Evolutionary conservation across 2,113 vertebrate species (phyloP).

Genomic region (Chaetodon trifascialis): DNA sequence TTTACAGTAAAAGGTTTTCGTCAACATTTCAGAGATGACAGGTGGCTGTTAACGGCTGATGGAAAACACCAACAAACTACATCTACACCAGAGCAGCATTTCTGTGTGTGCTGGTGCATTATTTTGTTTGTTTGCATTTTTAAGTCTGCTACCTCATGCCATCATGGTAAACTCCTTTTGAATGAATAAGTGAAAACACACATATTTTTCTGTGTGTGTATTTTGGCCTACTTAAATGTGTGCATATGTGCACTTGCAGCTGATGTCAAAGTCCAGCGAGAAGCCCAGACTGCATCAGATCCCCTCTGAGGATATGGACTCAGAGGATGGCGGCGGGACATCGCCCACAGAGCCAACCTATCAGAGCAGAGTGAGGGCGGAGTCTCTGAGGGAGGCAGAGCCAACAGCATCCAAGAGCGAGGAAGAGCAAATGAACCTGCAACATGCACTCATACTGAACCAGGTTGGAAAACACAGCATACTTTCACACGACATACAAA

Average conservation of each 20-base stretch:
- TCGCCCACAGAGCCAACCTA: slow-evolving; percentile 73
- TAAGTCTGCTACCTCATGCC: neutral
- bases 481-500: neutral
- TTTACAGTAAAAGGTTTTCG: too few species aligned
- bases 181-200: neutral
- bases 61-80: neutral
- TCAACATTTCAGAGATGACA: too few species aligned
- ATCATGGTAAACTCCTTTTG: too few species aligned
- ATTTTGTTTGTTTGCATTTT: neutral
- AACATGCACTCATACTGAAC: slow-evolving; percentile 84
- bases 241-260: slow-evolving; percentile 69
- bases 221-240: neutral
- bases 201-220: neutral
- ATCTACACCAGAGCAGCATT: too few species aligned
- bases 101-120: neutral
- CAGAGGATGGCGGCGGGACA: slow-evolving; percentile 77
- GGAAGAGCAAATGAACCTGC: slow-evolving; percentile 83
- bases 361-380: slow-evolving; percentile 73
- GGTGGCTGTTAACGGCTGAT: neutral
- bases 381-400: slow-evolving; percentile 69
- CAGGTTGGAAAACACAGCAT: slow-evolving; percentile 79
- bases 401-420: slow-evolving; percentile 73
- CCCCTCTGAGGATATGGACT: slow-evolving; percentile 95
- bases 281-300: slow-evolving; percentile 93
- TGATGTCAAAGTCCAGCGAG: slow-evolving; percentile 91